Base-by-base conservation (phyloP, 2,797 vertebrate genomes). In the Intellagama lesueurii region DNA sequence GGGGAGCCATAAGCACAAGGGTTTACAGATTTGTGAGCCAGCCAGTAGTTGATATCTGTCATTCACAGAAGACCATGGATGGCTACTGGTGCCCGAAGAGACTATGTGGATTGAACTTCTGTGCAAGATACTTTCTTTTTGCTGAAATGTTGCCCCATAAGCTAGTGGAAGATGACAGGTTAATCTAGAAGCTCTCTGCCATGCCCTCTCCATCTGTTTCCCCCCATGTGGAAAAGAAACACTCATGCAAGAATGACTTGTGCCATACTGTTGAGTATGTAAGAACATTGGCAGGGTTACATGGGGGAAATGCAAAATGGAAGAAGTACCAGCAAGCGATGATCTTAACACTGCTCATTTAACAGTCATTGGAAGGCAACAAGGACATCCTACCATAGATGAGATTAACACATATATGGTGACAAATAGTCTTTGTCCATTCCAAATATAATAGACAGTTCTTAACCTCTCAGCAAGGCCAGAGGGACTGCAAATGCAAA, bases 41-140 rank as follows among this genome's bases (percentile, higher is more conserved):
- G 60, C 80, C 82, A 79, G 60, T 78, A 81, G 72, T 56, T 88
- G 85, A 69, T 87, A 44, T 82, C 79, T 82, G 44, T 77, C 89
- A 56, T 82, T 90, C 80, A 83, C 60, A 32, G 7, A 90, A 82
- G 72, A 56, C 60, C 79, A 85, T n/a, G 52, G 69, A 85, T 75
- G 49, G n/a, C 60, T 64, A 75, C 56, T 52, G 30, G 32, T 56
- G 22, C 56, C 66, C 85, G 32, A 60, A 60, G 79, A 82, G 79
- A 52, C n/a, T 14, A 56, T 56, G 32, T 52, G 47, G 52, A 78
- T 44, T 49, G 73, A 77, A 17, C 60, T 82, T 69, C 12, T 16
- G 17, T 47, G 68, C 44, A 76, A 44, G 28, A 60, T 69, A 24
- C 35, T 72, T 60, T 76, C 24, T n/a, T 68, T 86, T 77, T 82